Base-by-base conservation (phyloP, 2,113 vertebrate genomes). In the Progne subis region DNA sequence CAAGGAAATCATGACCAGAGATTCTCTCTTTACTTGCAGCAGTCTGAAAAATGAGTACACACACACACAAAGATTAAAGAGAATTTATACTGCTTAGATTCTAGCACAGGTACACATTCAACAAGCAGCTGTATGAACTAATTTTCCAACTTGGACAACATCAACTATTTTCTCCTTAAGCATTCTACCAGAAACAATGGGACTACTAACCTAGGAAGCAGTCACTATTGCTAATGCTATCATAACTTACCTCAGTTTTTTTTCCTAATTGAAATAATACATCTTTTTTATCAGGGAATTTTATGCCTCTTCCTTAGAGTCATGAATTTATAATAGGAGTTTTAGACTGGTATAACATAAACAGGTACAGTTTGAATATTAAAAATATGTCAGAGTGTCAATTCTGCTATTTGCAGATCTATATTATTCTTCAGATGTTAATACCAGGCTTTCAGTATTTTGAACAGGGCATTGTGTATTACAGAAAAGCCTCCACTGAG, bases 11-110 rank as follows among this genome's bases (percentile, higher is more conserved):
- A 8, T 41, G 79, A 85, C 15, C 46, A 84, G 46, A 95, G 15
- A 71, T 17, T 47, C 78, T 81, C 68, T 87, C 94, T 87, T 97
- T 47, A 75, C 56, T 92, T 72, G 55, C 10, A 47, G 77, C 68
- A 83, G 64, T 84, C 97, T 98, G 56, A 78, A 95, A 65, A 94
- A 90, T 41, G 65, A 96, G 80, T 18, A 92, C 12, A 86, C 25
- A 90, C 26, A 92, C 26, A 83, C 13, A 76, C 9, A 69, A 69
- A 82, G 32, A 75, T 61, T 90, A 82, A 93, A 74, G 47, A 86
- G 4, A 69, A 44, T 82, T 91, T 61, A 60, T 23, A n/a, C 25
- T 74, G 32, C 55, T 67, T 70, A 55, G 39, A 82, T 71, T 68
- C 34, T 32, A 75, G 61, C 34, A 74, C 43, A 21, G 43, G 25